Evolutionary conservation across 2,888 invertebrate genomes (phyloP), one percentile per base, ranked within the genome.

Genomic region (Netelia fuscicornis): DNA sequence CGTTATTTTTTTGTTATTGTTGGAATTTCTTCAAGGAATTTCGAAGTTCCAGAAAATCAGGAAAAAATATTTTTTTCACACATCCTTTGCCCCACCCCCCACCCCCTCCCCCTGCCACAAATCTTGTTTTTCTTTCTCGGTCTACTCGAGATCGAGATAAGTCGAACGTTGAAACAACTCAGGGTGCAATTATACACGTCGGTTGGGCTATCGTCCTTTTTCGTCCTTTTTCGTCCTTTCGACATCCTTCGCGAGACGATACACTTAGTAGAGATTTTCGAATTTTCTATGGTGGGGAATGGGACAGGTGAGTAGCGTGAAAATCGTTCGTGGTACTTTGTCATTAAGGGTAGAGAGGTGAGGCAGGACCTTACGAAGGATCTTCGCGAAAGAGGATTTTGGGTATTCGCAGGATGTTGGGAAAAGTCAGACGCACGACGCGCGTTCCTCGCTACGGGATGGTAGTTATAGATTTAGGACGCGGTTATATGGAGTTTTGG

Each of bases 301-400:
- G 72, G 62, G 60, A 52, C 84, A 78, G 75, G 72, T 87, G 86
- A 88, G 44, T 68, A 86, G 64, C 85, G 81, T 86, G 87, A 86
- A 87, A 87, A 88, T 86, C 58, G 71, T 71, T 86, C 70, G 84
- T 83, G 83, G 86, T 72, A 84, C 71, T 87, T 80, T 62, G 77
- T 86, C 85, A 83, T 87, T 86, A 83, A 30, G 58, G 67, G 30
- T n/a, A 42, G 70, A 64, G 71, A 68, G 77, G 37, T 30, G 58
- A 64, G 67, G 54, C 11, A 67, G 20, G 70, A 71, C 44, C 5
- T 30, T 30, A 0, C 67, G 23, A 44, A 70, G 52, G 48, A 67
- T 52, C 72, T 48, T 62, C 17, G 11, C 13, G 5, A 54, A 17
- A 54, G 17, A n/a, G 13, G 17, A 54, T 11, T n/a, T 13, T 3